Conservation (phyloP, 2,797 vertebrate species). For the Potorous gilbertii region DNA sequence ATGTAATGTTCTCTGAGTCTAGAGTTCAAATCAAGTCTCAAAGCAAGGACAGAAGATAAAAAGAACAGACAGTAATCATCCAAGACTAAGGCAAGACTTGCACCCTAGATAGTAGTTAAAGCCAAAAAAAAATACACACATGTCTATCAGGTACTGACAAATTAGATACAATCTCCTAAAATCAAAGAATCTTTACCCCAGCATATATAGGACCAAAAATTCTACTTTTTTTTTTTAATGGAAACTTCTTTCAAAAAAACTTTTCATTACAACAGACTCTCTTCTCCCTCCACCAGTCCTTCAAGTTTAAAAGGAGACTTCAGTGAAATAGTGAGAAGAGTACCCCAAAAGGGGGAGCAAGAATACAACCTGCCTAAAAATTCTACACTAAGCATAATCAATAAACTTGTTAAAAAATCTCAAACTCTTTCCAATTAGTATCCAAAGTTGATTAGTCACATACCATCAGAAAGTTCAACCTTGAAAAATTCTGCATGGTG, state of each 20-base stretch:
- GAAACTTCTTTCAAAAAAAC: constrained; percentile 31
- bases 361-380: not conserved
- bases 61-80: not conserved
- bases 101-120: not conserved
- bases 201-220: not conserved
- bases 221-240: not conserved
- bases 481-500: constrained; percentile 65
- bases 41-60: not conserved
- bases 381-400: not conserved
- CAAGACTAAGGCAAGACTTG: not conserved
- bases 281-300: not conserved
- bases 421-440: constrained; percentile 17
- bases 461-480: constrained; percentile 43
- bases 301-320: not conserved
- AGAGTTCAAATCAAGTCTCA: not conserved
- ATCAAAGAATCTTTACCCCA: not conserved
- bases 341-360: not conserved
- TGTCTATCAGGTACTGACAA: not conserved
- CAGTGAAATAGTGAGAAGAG: not conserved
- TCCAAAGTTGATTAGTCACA: constrained; percentile 54
- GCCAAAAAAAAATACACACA: not conserved
- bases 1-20: not conserved
- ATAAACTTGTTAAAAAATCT: not conserved
- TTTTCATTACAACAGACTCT: not conserved
- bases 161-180: not conserved